These are phyloP conservation scores for Dynastes grantii DNA, from an alignment of 2,888 invertebrate genomes.

Conservation along the genomic window DNA sequence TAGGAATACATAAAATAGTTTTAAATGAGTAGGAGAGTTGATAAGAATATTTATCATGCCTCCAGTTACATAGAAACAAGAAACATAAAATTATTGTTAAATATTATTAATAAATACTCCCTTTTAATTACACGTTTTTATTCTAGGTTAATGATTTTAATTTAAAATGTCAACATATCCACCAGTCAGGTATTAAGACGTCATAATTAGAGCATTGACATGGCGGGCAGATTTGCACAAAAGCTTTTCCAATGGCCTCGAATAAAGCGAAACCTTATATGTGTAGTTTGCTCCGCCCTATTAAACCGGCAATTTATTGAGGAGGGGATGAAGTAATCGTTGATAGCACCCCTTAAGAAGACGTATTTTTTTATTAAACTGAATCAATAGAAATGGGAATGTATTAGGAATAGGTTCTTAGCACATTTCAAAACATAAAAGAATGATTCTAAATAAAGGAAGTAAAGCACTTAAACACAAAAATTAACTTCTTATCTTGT, in stretches of 20 bases:
- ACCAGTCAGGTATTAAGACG: background rate
- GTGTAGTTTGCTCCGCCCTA: slow-evolving; percentile 25
- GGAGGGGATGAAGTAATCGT: slow-evolving; percentile 28
- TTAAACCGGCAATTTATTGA: slow-evolving; percentile 14
- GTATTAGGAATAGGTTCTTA: background rate
- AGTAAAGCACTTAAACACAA: too few relatives aligned
- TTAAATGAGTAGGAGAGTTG: background rate
- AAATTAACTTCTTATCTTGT: too few relatives aligned
- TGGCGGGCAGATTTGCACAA: slow-evolving; percentile 8
- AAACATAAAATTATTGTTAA: background rate
- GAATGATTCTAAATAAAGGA: too few relatives aligned
- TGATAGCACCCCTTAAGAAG: background rate
- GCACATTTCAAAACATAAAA: too few relatives aligned
- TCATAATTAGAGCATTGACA: slow-evolving; percentile 19
- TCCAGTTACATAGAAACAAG: background rate
- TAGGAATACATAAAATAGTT: background rate
- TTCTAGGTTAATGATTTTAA: background rate
- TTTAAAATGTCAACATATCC: background rate
- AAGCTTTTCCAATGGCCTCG: slow-evolving; percentile 11
- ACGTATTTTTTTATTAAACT: slow-evolving; percentile 12
- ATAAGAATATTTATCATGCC: background rate
- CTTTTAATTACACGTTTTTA: background rate
- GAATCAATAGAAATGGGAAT: background rate
- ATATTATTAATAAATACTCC: background rate
- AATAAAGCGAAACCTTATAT: slow-evolving; percentile 20